Percentiles rank a stretch among this genome's conserved stretches.
Conservation (phyloP, 1,140 invertebrate genomes). For the Delia radicum region DNA sequence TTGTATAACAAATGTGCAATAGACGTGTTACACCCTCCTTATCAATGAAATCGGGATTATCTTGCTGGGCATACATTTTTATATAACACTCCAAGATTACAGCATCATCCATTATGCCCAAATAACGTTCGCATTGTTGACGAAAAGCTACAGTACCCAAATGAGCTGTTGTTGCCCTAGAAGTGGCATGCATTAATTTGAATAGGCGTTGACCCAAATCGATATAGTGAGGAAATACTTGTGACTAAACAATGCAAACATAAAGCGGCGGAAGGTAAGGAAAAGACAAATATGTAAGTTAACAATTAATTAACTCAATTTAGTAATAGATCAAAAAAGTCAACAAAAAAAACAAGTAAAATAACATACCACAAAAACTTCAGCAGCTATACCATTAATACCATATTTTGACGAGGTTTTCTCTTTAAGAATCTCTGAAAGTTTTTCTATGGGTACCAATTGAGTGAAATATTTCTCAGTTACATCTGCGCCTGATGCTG, state of each 20-base stretch:
- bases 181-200: slow-evolving; percentile 62
- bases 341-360: not conserved
- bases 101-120: slow-evolving; percentile 67
- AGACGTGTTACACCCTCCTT: slow-evolving; percentile 63
- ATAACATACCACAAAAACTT: slow-evolving; percentile 62
- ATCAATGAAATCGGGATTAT: slow-evolving; percentile 51
- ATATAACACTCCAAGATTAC: slow-evolving; percentile 68
- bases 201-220: slow-evolving; percentile 71
- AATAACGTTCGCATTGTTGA: slow-evolving; percentile 70
- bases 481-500: slow-evolving; percentile 63
- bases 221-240: slow-evolving; percentile 76
- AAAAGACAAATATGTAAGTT: not conserved
- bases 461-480: slow-evolving; percentile 62
- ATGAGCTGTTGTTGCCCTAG: slow-evolving; percentile 63
- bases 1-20: slow-evolving; percentile 70
- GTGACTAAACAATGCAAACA: slow-evolving; percentile 58
- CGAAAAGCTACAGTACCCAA: slow-evolving; percentile 65
- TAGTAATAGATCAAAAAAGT: not conserved
- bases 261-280: not conserved
- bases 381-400: slow-evolving; percentile 65
- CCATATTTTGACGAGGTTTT: slow-evolving; percentile 63
- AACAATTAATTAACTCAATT: not conserved
- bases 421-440: slow-evolving; percentile 70
- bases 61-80: slow-evolving; percentile 61
- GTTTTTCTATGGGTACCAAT: slow-evolving; percentile 68